These are phyloP conservation scores for Cepphus grylle DNA, from an alignment of 2,113 vertebrate species.

Conservation along the genomic window DNA sequence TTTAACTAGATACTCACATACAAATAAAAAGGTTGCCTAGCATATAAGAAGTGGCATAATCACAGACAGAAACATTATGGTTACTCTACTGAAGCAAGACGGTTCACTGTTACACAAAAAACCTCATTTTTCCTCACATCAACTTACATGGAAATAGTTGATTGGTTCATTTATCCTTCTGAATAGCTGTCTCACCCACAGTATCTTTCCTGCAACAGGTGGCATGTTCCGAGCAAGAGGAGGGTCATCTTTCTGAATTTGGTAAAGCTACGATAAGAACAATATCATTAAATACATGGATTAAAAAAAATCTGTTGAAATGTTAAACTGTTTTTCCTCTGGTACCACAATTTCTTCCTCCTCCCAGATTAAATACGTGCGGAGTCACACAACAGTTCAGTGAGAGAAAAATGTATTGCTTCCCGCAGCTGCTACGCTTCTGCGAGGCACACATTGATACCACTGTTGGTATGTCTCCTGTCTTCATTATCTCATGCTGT, in stretches of 20 bases:
- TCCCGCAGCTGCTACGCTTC: neutral
- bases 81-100: neutral
- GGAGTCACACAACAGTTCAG: neutral
- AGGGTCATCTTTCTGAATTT: conserved; percentile 74
- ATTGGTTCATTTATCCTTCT: conserved; percentile 82
- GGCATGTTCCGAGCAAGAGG: conserved; percentile 81
- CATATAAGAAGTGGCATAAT: neutral
- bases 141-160: conserved; percentile 78
- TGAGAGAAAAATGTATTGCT: neutral
- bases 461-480: neutral
- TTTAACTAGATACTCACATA: neutral
- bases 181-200: conserved; percentile 83
- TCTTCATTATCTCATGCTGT: neutral
- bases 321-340: neutral
- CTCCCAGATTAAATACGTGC: neutral
- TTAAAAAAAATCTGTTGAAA: neutral
- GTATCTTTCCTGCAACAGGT: conserved; percentile 80
- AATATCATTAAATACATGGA: neutral
- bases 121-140: neutral
- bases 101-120: neutral
- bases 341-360: neutral
- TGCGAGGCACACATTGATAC: neutral
- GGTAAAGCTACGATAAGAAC: conserved; percentile 71
- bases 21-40: neutral
- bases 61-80: neutral